Conservation (phyloP, 2,888 invertebrate genomes). For the Sarcophaga caerulescens region DNA sequence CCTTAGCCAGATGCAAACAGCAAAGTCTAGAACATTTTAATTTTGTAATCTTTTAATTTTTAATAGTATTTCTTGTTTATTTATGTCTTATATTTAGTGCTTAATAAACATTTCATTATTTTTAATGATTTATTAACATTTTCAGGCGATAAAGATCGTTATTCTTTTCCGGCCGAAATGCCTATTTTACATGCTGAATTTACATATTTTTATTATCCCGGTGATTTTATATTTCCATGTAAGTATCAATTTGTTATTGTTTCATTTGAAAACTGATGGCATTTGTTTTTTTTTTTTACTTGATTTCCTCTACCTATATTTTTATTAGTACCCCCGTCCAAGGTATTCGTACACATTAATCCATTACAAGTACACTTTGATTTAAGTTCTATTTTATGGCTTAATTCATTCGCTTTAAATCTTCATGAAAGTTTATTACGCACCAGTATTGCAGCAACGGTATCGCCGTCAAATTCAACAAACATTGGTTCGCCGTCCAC, state of each 20-base stretch:
- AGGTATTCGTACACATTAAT: constrained; percentile 94
- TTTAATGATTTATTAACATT: constrained; percentile 29
- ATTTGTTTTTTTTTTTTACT: constrained; percentile 45
- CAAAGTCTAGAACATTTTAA: no score
- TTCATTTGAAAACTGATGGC: not conserved
- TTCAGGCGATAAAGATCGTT: constrained; percentile 88
- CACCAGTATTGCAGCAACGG: constrained; percentile 80
- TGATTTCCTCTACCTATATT: not conserved
- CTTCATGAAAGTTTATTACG: constrained; percentile 88
- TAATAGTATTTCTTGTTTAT: no score
- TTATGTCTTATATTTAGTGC: not conserved
- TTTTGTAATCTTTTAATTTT: no score
- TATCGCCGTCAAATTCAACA: constrained; percentile 65
- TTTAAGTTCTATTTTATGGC: constrained; percentile 93
- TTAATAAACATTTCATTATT: not conserved
- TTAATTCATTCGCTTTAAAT: constrained; percentile 95
- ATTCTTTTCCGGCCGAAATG: constrained; percentile 93
- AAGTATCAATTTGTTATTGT: constrained; percentile 76
- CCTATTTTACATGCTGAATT: constrained; percentile 97
- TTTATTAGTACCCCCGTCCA: constrained; percentile 93
- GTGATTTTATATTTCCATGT: constrained; percentile 93
- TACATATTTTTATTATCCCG: constrained; percentile 97
- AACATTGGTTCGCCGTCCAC: constrained; percentile 62
- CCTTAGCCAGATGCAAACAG: no score
- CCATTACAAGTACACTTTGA: constrained; percentile 95